Conservation (phyloP, 2,888 invertebrate genomes). For the Beris chalybata region DNA sequence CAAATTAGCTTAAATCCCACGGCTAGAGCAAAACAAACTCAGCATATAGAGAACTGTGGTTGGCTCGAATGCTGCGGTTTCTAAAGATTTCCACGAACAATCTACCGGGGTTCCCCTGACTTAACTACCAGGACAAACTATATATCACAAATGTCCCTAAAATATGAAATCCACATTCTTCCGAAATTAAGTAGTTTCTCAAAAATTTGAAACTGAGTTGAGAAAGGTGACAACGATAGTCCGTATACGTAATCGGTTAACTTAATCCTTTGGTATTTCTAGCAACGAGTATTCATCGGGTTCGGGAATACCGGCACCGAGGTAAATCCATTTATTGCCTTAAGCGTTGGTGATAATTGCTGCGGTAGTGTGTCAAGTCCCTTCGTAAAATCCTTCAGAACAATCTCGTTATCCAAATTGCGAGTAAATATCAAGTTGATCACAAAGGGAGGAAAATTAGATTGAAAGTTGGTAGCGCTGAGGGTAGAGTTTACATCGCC, state of each 20-base stretch:
- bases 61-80: not conserved
- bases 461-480: constrained; percentile 40
- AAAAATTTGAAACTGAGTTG: no score
- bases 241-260: no score
- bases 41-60: not conserved
- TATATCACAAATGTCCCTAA: no score
- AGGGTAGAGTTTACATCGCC: not conserved
- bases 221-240: no score
- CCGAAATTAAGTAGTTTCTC: no score
- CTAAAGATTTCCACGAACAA: not conserved
- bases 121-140: no score
- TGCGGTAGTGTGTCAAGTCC: not conserved
- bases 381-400: constrained; percentile 18
- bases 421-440: constrained; percentile 44
- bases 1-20: constrained; percentile 35
- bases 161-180: no score
- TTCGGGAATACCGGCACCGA: no score
- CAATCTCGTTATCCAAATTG: constrained; percentile 43
- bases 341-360: constrained; percentile 21
- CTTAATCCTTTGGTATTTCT: no score
- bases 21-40: constrained; percentile 28
- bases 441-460: constrained; percentile 52
- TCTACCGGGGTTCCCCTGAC: not conserved
- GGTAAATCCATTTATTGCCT: not conserved
- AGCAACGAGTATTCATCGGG: no score